Evolutionary conservation across 1,140 invertebrate species (phyloP), one percentile per base, ranked within the genome.

Genomic region (Heliconius hewitsoni): DNA sequence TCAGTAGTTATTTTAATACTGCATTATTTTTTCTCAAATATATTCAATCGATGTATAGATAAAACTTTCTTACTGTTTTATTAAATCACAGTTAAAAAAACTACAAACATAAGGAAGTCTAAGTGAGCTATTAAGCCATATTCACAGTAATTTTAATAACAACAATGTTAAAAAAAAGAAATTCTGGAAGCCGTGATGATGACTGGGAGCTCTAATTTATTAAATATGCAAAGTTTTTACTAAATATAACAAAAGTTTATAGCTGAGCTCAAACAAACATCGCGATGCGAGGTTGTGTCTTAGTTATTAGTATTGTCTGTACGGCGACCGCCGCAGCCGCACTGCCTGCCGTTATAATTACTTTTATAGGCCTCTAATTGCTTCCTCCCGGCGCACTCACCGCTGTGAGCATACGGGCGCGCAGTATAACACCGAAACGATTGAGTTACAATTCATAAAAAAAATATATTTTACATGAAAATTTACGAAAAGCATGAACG

Each of bases 301-400:
- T 57, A 50, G 52, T 60, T 66, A 73, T 60, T 46, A 66, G 46
- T 57, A 70, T 50, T 34, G 55, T 46, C 46, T 37, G 23, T 39
- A n/a, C 71, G 74, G 71, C 66, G 42, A 73, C 71, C 30, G 71
- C 37, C 23, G 16, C 50, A 60, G 30, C 19, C 71, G 55, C 73
- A 23, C 74, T n/a, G 71, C 55, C 71, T 57, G 72, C 71, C 34
- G n/a, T 74, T 74, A 74, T 74, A 74, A 79, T 79, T 74, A 79
- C 57, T 74, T 79, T 50, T 57, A 79, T 70, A 30, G 60, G 73
- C 30, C 73, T 75, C 73, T 79, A 74, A 79, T 71, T 79, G 78
- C 73, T 23, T 27, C 27, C 71, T 19, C 76, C 77, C 60, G 60
- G 13, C 55, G 34, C 46, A 18, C 18, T 16, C 34, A 19, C 66